Base-by-base conservation (phyloP, 2,113 vertebrate species). In the Aptenodytes patagonicus region DNA sequence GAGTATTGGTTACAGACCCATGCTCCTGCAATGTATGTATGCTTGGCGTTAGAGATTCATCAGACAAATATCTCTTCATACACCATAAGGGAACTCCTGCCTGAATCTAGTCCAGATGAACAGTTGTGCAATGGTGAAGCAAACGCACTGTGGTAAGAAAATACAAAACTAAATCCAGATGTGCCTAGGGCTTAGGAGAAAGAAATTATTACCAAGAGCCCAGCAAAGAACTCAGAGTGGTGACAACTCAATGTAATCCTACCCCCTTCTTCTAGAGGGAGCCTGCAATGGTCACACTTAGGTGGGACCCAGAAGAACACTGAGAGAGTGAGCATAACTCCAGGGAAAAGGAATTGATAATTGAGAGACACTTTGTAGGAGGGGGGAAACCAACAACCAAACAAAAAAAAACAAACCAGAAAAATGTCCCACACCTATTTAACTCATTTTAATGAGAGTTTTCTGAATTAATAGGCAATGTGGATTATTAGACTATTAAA, bases 11-110 rank as follows among this genome's bases (percentile, higher is more conserved):
- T 83, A 64, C 47, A 1, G 2, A 54, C 10, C 25, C 25, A 9
- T 22, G 14, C 15, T 31, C 11, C 72, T 69, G 29, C 8, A 77
- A 32, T 8, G 8, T 29, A 52, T 29, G 13, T 28, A 11, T 68
- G 10, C 18, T 44, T 80, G 21, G 10, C 16, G 17, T 52, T 49
- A 83, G 20, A 58, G 32, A 60, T 17, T 60, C 15, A 51, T 51
- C 47, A 44, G 32, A 42, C 0, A 0, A 42, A 11, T 42, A 17
- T 55, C 18, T 80, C 34, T 62, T 60, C n/a, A 25, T 40, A n/a
- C 11, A 49, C 28, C 28, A 11, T 46, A 40, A 55, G 5, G 20
- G 15, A 71, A 20, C n/a, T n/a, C 44, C 38, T 72, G 44, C 20
- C 29, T 77, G 25, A 31, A 60, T 64, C 21, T 58, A 36, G 49